phyloP scores from a whole-genome alignment of 2,797 vertebrate species.

The Iguana delicatissima region DNA sequence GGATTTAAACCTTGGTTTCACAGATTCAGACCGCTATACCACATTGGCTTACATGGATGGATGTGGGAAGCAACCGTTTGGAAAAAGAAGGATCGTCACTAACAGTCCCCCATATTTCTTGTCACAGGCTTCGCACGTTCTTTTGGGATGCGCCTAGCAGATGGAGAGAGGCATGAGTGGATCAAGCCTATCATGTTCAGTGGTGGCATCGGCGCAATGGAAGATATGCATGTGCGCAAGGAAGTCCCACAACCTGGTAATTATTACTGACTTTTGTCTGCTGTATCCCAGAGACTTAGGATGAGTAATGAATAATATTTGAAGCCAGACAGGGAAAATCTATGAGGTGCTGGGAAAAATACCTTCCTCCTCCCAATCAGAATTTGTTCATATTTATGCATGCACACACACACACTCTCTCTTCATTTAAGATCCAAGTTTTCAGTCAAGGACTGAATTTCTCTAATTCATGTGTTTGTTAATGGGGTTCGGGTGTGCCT shows the following conservation, averaged over 20 bases:
- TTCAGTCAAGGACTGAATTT: not conserved
- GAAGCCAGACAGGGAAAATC: not conserved
- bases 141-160: conserved; percentile 86
- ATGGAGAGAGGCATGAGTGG: conserved; percentile 90
- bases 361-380: not conserved
- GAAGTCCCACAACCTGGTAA: conserved; percentile 83
- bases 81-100: too few relatives aligned
- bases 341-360: not conserved
- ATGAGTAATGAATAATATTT: not conserved
- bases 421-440: not conserved
- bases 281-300: not conserved
- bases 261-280: not conserved
- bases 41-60: too few relatives aligned
- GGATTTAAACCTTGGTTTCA: too few relatives aligned
- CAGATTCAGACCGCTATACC: too few relatives aligned
- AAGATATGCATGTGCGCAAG: conserved; percentile 86
- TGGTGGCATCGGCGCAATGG: conserved; percentile 90
- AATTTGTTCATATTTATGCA: too few relatives aligned
- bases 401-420: not conserved
- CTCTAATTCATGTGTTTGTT: not conserved
- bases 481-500: too few relatives aligned
- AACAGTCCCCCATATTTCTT: not conserved
- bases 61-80: not conserved
- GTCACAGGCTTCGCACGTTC: conserved; percentile 92
- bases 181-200: conserved; percentile 97